phyloP scores from a whole-genome alignment of 2,888 invertebrate species.

The Chloromyia formosa region DNA sequence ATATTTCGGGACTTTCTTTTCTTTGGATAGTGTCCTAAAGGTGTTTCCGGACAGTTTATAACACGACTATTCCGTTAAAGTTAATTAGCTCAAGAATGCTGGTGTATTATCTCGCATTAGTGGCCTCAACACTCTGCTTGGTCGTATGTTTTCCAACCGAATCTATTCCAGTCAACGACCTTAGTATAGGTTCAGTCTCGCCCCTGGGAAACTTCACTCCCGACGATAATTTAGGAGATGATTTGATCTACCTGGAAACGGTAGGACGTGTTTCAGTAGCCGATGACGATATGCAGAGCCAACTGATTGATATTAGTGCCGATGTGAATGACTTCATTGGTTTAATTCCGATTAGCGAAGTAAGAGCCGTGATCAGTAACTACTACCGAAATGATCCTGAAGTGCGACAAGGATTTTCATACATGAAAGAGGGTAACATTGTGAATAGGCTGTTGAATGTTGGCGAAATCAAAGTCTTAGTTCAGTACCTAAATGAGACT shows the following conservation, averaged over 20 bases:
- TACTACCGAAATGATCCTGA: constrained; percentile 60
- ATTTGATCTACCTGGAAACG: constrained; percentile 47
- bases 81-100: constrained; percentile 42
- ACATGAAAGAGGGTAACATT: constrained; percentile 57
- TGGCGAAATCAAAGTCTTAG: constrained; percentile 58
- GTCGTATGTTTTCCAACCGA: constrained; percentile 43
- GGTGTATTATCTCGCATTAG: constrained; percentile 37
- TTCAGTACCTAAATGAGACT: constrained; percentile 58
- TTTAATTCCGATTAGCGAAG: constrained; percentile 57
- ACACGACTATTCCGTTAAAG: not conserved
- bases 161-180: constrained; percentile 8
- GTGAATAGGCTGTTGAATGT: constrained; percentile 55
- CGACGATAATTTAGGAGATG: constrained; percentile 34
- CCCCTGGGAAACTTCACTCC: not conserved
- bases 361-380: constrained; percentile 56
- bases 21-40: too few relatives aligned
- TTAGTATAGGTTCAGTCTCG: not conserved
- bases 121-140: constrained; percentile 41
- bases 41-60: too few relatives aligned
- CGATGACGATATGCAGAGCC: constrained; percentile 27
- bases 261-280: constrained; percentile 20
- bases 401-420: constrained; percentile 58
- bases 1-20: not conserved
- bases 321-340: constrained; percentile 60
- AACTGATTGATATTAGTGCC: constrained; percentile 51